Base-by-base conservation (phyloP, 2,888 invertebrate species). In the Himalopsyche tibetana region DNA sequence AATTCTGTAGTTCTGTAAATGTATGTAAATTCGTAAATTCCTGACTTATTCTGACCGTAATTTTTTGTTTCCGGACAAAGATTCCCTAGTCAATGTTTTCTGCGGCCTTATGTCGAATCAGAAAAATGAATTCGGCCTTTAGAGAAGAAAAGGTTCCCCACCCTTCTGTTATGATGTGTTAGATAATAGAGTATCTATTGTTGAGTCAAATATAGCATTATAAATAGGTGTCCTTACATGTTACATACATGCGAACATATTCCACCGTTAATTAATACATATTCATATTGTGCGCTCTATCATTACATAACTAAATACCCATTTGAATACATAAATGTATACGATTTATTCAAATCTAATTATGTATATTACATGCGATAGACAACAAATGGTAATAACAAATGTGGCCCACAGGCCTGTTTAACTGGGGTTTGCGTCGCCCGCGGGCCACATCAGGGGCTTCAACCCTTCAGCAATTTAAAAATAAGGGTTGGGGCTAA, bases 371-470 rank as follows among this genome's bases (percentile, higher is more conserved):
- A 74, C 74, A 74, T 74, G 74, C 74, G 36, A 74, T 74, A 74
- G 28, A 74, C 74, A 74, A 74, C 74, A 74, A 69, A 69, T 69
- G 69, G 28, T 28, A 69, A 69, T 69, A 69, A 69, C 69, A 69
- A 74, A 74, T 74, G 74, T 74, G 36, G 74, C 74, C 74, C 74
- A 36, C 74, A 55, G 84, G 84, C 55, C 84, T 79, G 55, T 55
- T 84, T 80, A 80, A 80, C 84, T 56, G 51, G 42, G 63, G 82
- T 74, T 74, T 36, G 74, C 74, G 15, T 74, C 38, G 15, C 28
- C 74, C 74, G 74, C 74, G 74, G 36, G 74, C 74, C 74, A 36
- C 15, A 36, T 15, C 74, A 36, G 74, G 74, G 74, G 38, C n/a
- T 74, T 74, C 74, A 74, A 74, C 74, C 74, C 74, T 74, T 74